A percentile compares a stretch with the other conserved stretches of the same genome.
phyloP scores from a whole-genome alignment of 2,113 vertebrate genomes.

The Carassius gibelio region DNA sequence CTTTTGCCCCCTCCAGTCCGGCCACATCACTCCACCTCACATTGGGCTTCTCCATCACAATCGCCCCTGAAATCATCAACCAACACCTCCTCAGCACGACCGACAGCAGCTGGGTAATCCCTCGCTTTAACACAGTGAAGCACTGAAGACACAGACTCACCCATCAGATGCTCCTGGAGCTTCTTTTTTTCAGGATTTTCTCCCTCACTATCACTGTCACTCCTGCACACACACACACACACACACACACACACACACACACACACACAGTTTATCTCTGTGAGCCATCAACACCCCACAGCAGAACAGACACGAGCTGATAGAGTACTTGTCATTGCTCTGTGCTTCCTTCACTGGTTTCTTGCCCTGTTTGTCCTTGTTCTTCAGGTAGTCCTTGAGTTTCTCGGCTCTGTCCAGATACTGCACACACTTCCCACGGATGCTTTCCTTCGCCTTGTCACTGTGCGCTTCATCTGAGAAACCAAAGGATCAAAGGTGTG shows the following conservation, averaged over 20 bases:
- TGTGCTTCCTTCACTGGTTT: conserved; percentile 90
- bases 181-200: conserved; percentile 99
- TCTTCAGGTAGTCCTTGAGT: conserved; percentile 92
- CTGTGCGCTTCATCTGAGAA: conserved; percentile 91
- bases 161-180: conserved; percentile 96
- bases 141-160: conserved; percentile 68
- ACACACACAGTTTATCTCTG: background rate
- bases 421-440: conserved; percentile 93
- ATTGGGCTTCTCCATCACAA: conserved; percentile 97
- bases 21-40: conserved; percentile 96
- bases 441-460: conserved; percentile 95
- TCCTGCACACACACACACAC: conserved; percentile 70
- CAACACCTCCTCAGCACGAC: background rate
- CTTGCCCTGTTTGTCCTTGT: conserved; percentile 89
- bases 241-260: background rate
- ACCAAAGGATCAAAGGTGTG: background rate
- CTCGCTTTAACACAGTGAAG: no score
- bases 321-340: conserved; percentile 87
- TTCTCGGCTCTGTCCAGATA: conserved; percentile 97
- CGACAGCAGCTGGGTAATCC: no score
- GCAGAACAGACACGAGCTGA: background rate
- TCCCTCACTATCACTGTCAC: conserved; percentile 95
- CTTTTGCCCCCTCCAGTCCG: conserved; percentile 92
- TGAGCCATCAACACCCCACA: background rate
- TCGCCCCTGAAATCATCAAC: conserved; percentile 79